A percentile compares a stretch with the other conserved stretches of the same genome.
These are phyloP conservation scores for Globodera rostochiensis DNA, from an alignment of 1,140 invertebrate species.

Conservation along the genomic window DNA sequence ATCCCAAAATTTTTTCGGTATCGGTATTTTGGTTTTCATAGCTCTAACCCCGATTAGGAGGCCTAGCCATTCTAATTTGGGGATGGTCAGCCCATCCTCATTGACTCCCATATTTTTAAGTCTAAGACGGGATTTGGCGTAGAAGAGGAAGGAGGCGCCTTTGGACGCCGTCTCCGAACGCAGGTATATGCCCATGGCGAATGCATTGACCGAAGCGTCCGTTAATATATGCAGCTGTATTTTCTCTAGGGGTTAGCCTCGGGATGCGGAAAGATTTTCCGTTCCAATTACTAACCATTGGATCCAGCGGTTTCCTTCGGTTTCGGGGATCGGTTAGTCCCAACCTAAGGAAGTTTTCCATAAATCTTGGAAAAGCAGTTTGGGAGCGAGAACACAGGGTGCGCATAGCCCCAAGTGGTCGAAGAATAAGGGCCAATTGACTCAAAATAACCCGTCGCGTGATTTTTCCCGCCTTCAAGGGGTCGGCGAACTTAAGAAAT, in stretches of 20 bases:
- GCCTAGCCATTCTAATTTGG: neutral
- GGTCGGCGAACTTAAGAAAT: neutral
- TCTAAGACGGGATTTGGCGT: neutral
- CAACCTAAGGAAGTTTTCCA: conserved; percentile 16
- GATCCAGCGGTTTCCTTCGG: conserved; percentile 6
- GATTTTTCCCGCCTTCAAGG: neutral
- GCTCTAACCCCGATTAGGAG: neutral
- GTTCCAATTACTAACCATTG: neutral
- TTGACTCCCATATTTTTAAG: conserved; percentile 6
- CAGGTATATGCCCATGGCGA: neutral
- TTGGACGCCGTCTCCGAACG: neutral
- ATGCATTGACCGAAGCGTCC: conserved; percentile 8
- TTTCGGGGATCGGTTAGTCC: conserved; percentile 4
- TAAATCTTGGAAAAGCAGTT: conserved; percentile 17
- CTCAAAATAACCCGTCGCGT: conserved; percentile 10
- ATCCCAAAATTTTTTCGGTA: no score
- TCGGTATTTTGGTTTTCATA: no score
- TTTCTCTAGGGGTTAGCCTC: neutral
- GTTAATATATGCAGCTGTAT: conserved; percentile 3
- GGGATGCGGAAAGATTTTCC: neutral
- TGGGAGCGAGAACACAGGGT: neutral
- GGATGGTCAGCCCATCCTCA: conserved; percentile 8
- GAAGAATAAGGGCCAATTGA: conserved; percentile 6
- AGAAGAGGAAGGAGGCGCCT: neutral
- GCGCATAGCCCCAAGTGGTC: conserved; percentile 23